Conservation (phyloP, 2,797 vertebrate species). For the Enteromius treurensis region DNA sequence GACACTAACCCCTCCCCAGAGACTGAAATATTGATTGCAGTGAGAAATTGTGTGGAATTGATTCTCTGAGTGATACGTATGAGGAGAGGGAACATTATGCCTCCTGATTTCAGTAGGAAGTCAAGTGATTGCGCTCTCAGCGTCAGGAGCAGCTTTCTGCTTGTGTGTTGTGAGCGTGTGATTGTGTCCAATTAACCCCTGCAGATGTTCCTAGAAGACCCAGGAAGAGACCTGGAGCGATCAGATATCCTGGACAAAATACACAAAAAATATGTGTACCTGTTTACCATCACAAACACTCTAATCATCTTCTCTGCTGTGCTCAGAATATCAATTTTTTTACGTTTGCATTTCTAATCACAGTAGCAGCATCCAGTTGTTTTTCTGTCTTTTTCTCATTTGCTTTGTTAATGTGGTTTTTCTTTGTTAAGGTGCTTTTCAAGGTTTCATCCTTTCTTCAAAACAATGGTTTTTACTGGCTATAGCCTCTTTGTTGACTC, state of each 20-base stretch:
- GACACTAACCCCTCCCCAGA: not conserved
- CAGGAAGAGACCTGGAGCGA: not conserved
- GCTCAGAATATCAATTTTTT: conserved; percentile 1
- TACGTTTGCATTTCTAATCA: not conserved
- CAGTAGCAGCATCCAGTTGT: not conserved
- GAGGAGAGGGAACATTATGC: conserved; percentile 7
- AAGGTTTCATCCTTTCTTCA: not conserved
- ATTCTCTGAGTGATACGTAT: conserved; percentile 16
- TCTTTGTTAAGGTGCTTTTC: not conserved
- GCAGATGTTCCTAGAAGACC: conserved; percentile 28
- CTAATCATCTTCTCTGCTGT: conserved; percentile 14
- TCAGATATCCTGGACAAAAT: conserved; percentile 13
- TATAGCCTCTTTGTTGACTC: not conserved
- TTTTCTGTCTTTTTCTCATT: not conserved
- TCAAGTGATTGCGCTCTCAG: not conserved
- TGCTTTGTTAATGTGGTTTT: not conserved
- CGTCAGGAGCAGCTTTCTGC: not conserved
- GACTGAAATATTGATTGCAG: not conserved
- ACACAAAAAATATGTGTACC: not conserved
- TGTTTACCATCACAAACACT: conserved; percentile 10
- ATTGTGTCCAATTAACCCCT: conserved; percentile 1
- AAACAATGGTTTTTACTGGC: not conserved
- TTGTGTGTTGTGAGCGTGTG: not conserved
- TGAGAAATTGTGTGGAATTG: not conserved
- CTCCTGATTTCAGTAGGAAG: conserved; percentile 8